Conservation (phyloP, 1,140 invertebrate species). For the Euura lappo region DNA sequence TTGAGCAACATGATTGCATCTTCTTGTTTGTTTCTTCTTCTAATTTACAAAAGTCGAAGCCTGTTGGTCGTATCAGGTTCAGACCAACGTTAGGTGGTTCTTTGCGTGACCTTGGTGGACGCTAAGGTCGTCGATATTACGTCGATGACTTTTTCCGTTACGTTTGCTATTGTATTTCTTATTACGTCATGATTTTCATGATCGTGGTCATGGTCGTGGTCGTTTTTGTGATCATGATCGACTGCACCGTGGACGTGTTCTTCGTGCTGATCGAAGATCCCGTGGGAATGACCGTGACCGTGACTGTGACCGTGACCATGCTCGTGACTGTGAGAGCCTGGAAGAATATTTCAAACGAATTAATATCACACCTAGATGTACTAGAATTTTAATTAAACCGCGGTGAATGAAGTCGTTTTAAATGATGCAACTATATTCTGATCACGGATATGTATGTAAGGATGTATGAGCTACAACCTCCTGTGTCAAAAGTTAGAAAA, state of each 20-base stretch:
- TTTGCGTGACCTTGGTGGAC: neutral
- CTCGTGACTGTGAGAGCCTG: slow-evolving; percentile 52
- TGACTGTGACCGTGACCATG: slow-evolving; percentile 34
- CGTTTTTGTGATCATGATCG: slow-evolving; percentile 27
- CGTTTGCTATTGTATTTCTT: neutral
- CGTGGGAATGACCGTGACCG: neutral
- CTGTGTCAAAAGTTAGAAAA: too few species aligned
- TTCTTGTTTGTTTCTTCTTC: too few species aligned
- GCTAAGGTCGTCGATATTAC: neutral
- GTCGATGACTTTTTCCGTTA: neutral
- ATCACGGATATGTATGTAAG: too few species aligned
- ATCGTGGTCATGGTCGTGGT: slow-evolving; percentile 21
- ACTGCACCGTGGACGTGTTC: slow-evolving; percentile 23
- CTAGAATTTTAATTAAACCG: too few species aligned
- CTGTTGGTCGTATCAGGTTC: too few species aligned
- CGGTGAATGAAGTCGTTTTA: too few species aligned
- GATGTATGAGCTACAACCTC: too few species aligned
- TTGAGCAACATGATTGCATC: too few species aligned
- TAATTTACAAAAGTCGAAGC: too few species aligned
- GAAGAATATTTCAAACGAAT: slow-evolving; percentile 31
- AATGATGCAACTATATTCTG: too few species aligned
- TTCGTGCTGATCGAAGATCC: slow-evolving; percentile 23
- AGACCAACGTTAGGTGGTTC: neutral
- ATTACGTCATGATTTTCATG: slow-evolving; percentile 22
- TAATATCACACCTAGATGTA: too few species aligned